Percentiles rank a stretch among this genome's conserved stretches.
phyloP scores from a whole-genome alignment of 2,888 invertebrate genomes.

The Ectemnius lituratus region DNA sequence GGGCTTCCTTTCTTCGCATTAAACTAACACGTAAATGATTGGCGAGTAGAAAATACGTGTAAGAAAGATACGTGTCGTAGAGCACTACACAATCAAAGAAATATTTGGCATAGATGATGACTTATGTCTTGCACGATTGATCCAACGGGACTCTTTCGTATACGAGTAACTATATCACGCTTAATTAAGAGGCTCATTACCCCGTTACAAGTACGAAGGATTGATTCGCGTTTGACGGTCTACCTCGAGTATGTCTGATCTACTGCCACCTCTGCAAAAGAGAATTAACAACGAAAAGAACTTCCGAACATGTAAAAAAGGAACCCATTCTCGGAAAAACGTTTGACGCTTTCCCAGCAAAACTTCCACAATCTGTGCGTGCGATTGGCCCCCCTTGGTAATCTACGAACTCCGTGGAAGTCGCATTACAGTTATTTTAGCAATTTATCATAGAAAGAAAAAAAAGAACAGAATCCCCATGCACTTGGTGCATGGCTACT shows the following conservation, averaged over 20 bases:
- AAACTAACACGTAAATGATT: too few species aligned
- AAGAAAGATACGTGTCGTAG: too few species aligned
- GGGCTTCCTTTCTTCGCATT: neutral
- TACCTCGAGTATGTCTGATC: conserved; percentile 2
- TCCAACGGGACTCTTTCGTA: too few species aligned
- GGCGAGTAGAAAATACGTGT: too few species aligned
- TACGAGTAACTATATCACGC: too few species aligned
- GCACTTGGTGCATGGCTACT: conserved; percentile 46
- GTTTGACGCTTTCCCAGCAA: conserved; percentile 44
- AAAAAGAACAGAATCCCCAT: conserved; percentile 42
- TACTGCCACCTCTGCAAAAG: neutral
- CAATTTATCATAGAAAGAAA: conserved; percentile 43
- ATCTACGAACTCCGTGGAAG: conserved; percentile 42
- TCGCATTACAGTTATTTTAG: conserved; percentile 44
- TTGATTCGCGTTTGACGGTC: neutral
- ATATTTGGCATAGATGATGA: too few species aligned
- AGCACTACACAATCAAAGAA: too few species aligned
- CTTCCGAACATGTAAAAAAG: conserved; percentile 23
- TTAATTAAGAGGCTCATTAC: too few species aligned
- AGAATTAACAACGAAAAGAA: conserved; percentile 15
- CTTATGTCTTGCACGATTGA: too few species aligned
- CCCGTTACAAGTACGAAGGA: too few species aligned
- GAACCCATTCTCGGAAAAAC: conserved; percentile 41
- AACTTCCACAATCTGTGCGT: conserved; percentile 45
- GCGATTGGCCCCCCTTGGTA: conserved; percentile 52